Conservation (phyloP, 2,113 vertebrate genomes). For the Carlito syrichta region DNA sequence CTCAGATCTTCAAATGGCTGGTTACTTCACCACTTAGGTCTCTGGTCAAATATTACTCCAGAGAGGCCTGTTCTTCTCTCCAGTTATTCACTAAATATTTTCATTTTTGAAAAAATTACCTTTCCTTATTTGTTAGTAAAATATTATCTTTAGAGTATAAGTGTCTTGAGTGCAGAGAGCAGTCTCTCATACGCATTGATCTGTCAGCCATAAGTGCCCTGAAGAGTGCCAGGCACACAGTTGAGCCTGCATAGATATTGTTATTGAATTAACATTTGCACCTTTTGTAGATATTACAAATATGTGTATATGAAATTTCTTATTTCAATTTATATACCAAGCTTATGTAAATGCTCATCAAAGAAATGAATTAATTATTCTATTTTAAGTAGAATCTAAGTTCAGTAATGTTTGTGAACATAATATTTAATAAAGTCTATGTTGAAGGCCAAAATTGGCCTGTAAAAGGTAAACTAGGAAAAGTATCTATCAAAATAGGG, state of each 20-base stretch:
- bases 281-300: too few species aligned
- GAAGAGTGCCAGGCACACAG: too few species aligned
- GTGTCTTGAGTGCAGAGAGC: neutral
- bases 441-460: neutral
- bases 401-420: neutral
- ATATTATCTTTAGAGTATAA: neutral
- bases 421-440: neutral
- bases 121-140: neutral
- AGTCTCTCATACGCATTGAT: neutral
- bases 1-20: neutral
- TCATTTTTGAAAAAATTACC: neutral
- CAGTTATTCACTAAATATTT: neutral
- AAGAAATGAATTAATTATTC: neutral
- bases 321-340: neutral
- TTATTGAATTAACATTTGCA: neutral
- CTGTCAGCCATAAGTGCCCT: neutral
- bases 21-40: neutral
- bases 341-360: neutral
- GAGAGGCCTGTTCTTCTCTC: neutral
- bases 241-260: neutral
- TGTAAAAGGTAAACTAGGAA: neutral
- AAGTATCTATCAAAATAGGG: neutral
- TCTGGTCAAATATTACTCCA: neutral
- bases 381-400: neutral
- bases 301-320: neutral